These are phyloP conservation scores for Struthidea cinerea DNA, from an alignment of 2,113 vertebrate genomes.

Conservation along the genomic window DNA sequence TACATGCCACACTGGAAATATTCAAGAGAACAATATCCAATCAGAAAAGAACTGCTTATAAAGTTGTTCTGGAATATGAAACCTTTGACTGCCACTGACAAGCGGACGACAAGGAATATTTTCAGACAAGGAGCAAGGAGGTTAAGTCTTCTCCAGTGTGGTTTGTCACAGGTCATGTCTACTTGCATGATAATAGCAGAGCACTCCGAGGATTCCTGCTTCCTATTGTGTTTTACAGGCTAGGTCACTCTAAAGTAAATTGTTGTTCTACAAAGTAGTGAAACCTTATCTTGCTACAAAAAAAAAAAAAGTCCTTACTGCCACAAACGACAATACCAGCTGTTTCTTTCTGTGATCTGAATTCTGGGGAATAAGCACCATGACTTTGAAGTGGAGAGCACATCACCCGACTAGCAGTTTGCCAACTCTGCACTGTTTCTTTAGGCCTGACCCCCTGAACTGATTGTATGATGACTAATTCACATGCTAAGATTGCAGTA, in stretches of 20 bases:
- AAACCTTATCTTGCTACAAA: constrained; percentile 77
- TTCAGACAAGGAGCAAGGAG: constrained; percentile 52
- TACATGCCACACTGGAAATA: rapidly evolving
- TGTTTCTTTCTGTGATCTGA: constrained; percentile 78
- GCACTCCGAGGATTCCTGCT: constrained; percentile 54
- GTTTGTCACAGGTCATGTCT: constrained; percentile 60
- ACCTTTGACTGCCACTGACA: constrained; percentile 2
- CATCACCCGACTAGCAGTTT: constrained; percentile 71
- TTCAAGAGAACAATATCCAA: background rate
- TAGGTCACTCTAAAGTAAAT: constrained; percentile 78
- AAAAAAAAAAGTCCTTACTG: constrained; percentile 7
- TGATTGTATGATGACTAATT: constrained; percentile 87
- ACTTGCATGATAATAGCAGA: constrained; percentile 57
- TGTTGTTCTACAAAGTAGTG: constrained; percentile 78
- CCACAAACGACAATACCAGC: constrained; percentile 82
- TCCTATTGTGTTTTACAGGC: constrained; percentile 81
- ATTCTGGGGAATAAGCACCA: constrained; percentile 61
- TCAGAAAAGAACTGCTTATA: background rate
- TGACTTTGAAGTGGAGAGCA: constrained; percentile 81
- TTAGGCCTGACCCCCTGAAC: constrained; percentile 86
- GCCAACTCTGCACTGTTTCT: constrained; percentile 79
- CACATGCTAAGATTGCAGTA: constrained; percentile 80
- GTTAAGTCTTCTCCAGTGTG: constrained; percentile 57
- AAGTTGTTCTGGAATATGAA: constrained; percentile 25
- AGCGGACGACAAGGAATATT: constrained; percentile 16